These are phyloP conservation scores for Cistogaster globosa DNA, from an alignment of 2,888 invertebrate genomes.

Conservation along the genomic window DNA sequence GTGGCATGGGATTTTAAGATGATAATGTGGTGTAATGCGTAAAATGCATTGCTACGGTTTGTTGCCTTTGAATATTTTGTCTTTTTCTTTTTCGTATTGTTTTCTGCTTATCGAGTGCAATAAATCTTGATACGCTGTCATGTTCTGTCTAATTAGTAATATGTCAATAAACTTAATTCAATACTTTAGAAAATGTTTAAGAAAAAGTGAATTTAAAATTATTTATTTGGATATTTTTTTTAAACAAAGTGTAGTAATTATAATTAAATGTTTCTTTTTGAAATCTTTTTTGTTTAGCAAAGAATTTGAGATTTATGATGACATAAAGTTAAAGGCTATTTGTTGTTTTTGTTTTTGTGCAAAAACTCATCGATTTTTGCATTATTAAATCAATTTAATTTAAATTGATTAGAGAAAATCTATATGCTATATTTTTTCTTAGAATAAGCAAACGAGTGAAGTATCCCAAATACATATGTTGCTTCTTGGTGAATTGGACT, in stretches of 20 bases:
- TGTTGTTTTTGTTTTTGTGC: too few species aligned
- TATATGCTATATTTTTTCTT: too few species aligned
- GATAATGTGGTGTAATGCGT: slow-evolving; percentile 44
- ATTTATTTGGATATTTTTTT: not conserved
- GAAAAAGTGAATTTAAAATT: not conserved
- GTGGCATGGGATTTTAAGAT: slow-evolving; percentile 32
- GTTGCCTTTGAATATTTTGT: slow-evolving; percentile 56
- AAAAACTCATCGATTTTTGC: too few species aligned
- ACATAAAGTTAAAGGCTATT: too few species aligned
- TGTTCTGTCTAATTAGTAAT: slow-evolving; percentile 82
- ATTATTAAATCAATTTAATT: too few species aligned
- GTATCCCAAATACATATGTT: too few species aligned
- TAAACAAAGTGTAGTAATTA: not conserved
- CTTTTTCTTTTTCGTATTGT: slow-evolving; percentile 20
- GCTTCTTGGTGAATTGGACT: too few species aligned
- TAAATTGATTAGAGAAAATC: too few species aligned
- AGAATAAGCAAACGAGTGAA: too few species aligned
- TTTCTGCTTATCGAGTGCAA: slow-evolving; percentile 74
- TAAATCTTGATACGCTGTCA: slow-evolving; percentile 82
- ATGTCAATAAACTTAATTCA: slow-evolving; percentile 81
- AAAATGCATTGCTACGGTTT: slow-evolving; percentile 66
- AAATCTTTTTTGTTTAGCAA: too few species aligned
- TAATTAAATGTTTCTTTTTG: too few species aligned
- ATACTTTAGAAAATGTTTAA: slow-evolving; percentile 35
- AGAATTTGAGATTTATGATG: too few species aligned